Percentiles rank a stretch among this genome's conserved stretches.
Evolutionary conservation across 2,888 invertebrate genomes (phyloP).

Genomic region (Ptychoptera contaminata): DNA sequence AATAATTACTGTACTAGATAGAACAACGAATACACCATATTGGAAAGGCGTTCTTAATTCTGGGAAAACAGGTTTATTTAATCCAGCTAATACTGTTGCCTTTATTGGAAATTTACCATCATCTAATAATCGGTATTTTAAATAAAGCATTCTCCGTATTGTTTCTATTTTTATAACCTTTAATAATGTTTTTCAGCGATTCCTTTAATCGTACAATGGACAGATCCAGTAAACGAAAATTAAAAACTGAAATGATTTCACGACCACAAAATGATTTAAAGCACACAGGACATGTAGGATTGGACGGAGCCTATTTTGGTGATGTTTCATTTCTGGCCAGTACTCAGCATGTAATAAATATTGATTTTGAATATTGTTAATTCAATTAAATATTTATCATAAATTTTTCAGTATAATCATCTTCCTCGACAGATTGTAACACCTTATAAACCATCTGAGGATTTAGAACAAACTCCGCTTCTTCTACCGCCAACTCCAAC

Average conservation of each 20-base stretch:
- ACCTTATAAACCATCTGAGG: slow-evolving; percentile 78
- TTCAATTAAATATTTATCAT: not conserved
- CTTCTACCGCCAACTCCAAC: slow-evolving; percentile 36
- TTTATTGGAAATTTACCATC: slow-evolving; percentile 47
- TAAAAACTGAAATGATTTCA: slow-evolving; percentile 87
- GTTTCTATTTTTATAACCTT: not conserved
- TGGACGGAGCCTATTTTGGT: slow-evolving; percentile 95
- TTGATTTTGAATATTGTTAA: slow-evolving; percentile 10
- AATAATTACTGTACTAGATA: slow-evolving; percentile 82
- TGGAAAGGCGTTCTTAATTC: slow-evolving; percentile 87
- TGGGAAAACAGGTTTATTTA: slow-evolving; percentile 87
- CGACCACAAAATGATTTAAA: slow-evolving; percentile 93
- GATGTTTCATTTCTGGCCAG: slow-evolving; percentile 54
- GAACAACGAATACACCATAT: slow-evolving; percentile 49
- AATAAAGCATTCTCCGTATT: not conserved
- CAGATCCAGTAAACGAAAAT: slow-evolving; percentile 44
- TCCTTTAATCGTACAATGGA: slow-evolving; percentile 43
- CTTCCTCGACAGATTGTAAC: slow-evolving; percentile 79
- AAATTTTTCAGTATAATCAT: slow-evolving; percentile 42
- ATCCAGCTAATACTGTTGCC: slow-evolving; percentile 77
- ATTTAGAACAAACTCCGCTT: slow-evolving; percentile 52
- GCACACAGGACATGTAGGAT: slow-evolving; percentile 89
- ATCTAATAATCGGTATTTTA: slow-evolving; percentile 19
- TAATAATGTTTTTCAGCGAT: slow-evolving; percentile 27
- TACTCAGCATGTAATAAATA: slow-evolving; percentile 26